Evolutionary conservation across 2,113 vertebrate genomes (phyloP).

Genomic region (Barnardius zonarius): DNA sequence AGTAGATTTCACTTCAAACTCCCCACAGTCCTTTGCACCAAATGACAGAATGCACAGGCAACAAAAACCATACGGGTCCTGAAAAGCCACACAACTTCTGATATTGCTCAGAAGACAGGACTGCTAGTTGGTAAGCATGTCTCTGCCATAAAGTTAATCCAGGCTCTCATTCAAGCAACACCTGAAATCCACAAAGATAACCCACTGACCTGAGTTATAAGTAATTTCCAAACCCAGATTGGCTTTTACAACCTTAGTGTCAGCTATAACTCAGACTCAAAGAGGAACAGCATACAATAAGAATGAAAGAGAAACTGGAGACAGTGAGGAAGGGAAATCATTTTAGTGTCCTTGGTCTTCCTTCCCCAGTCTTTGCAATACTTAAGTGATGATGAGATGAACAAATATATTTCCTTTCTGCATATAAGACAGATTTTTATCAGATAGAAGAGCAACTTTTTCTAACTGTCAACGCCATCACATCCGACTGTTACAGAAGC

Average conservation of each 20-base stretch:
- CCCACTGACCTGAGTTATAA: background rate
- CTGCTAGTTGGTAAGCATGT: background rate
- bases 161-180: background rate
- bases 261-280: background rate
- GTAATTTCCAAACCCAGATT: background rate
- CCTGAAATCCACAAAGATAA: background rate
- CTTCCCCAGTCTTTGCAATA: background rate
- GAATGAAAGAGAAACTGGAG: background rate
- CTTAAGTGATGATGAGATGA: background rate
- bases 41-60: background rate
- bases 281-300: background rate
- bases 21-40: background rate
- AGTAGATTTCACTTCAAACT: background rate
- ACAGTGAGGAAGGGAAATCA: background rate
- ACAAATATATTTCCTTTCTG: background rate
- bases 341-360: background rate
- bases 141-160: background rate
- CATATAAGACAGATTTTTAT: background rate
- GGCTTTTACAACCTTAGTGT: background rate
- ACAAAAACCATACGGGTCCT: background rate
- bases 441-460: background rate
- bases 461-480: background rate
- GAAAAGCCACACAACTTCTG: background rate
- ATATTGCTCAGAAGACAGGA: background rate
- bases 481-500: background rate